Evolutionary conservation across 2,113 vertebrate genomes (phyloP), one percentile per base, ranked within the genome.

Genomic region (Riparia riparia): DNA sequence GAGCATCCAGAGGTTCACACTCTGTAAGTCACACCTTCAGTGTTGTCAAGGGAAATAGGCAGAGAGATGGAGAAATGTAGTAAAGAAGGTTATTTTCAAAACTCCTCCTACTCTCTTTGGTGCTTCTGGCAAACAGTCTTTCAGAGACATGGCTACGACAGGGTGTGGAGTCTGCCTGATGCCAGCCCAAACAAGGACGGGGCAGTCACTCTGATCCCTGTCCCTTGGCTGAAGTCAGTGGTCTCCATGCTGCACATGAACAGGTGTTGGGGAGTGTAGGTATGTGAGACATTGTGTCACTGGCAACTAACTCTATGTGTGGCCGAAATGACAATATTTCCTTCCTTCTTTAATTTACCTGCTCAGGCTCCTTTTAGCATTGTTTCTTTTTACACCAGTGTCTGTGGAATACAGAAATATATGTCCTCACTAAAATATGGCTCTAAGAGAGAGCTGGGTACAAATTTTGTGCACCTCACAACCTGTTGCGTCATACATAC

Each of bases 1-100:
- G 42, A 42, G 29, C 51, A 73, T 31, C 49, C 66, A 29, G 15
- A 19, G 11, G 14, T 45, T 83, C 42, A 47, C 42, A n/a, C 25
- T 44, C 61, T 34, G 53, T 26, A 32, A 39, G 45, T 74, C 26
- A 39, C 60, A 42, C 28, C 29, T 39, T 22, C 0, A 0, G 9
- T 17, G 19, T 11, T 77, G 20, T 26, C 61, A 60, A 32, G 79
- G 56, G 56, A 74, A 89, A 66, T 28, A 53, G 39, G 10, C 22
- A 15, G 13, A 32, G 12, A 21, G 39, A 17, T 66, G 26, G n/a
- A 72, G 44, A 44, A 77, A 66, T 6, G 29, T 34, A 28, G 39
- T 31, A 60, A 71, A 60, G 37, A 61, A 37, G 28, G 11, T 31
- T 82, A 19, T 84, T 82, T 96, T 70, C 25, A 79, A 69, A 91